A percentile compares a stretch with the other conserved stretches of the same genome.
phyloP scores from a whole-genome alignment of 2,888 invertebrate species.

The Pyrochroa serraticornis region DNA sequence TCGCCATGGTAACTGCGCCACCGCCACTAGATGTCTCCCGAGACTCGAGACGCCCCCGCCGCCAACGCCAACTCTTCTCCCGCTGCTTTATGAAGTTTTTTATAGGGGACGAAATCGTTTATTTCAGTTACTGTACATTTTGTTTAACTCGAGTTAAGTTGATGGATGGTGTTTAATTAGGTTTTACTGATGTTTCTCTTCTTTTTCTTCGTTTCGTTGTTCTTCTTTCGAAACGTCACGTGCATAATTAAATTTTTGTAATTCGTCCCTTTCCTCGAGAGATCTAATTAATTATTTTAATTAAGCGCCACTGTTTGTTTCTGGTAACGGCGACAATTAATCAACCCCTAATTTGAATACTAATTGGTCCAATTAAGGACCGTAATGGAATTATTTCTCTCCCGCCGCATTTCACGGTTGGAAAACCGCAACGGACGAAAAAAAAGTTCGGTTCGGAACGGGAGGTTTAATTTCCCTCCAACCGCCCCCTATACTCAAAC shows the following conservation, averaged over 20 bases:
- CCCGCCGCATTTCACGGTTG: conserved; percentile 19
- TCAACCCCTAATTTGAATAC: conserved; percentile 25
- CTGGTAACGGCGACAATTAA: conserved; percentile 22
- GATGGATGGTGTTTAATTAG: conserved; percentile 51
- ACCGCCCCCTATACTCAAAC: too few species aligned
- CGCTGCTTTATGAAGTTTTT: conserved; percentile 48
- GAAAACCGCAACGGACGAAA: not conserved
- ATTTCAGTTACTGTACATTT: conserved; percentile 52
- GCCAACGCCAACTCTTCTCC: conserved; percentile 20
- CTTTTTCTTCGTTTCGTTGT: conserved; percentile 35
- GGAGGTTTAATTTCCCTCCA: too few species aligned
- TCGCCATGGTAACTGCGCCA: conserved; percentile 56
- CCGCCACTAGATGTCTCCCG: conserved; percentile 54
- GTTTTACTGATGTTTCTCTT: conserved; percentile 35
- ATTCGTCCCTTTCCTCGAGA: not conserved
- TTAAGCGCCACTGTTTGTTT: conserved; percentile 29
- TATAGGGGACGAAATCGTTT: conserved; percentile 49
- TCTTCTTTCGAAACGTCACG: conserved; percentile 34
- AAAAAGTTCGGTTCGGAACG: too few species aligned
- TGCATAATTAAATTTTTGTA: conserved; percentile 42
- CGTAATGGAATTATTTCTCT: conserved; percentile 22
- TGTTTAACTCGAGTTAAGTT: conserved; percentile 47
- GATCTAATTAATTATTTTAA: conserved; percentile 28
- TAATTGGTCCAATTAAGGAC: conserved; percentile 24
- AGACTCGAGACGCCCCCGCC: conserved; percentile 33